Percentiles rank a stretch among this genome's conserved stretches.
These are phyloP conservation scores for Diachasma alloeum DNA, from an alignment of 1,140 invertebrate species.

Conservation along the genomic window DNA sequence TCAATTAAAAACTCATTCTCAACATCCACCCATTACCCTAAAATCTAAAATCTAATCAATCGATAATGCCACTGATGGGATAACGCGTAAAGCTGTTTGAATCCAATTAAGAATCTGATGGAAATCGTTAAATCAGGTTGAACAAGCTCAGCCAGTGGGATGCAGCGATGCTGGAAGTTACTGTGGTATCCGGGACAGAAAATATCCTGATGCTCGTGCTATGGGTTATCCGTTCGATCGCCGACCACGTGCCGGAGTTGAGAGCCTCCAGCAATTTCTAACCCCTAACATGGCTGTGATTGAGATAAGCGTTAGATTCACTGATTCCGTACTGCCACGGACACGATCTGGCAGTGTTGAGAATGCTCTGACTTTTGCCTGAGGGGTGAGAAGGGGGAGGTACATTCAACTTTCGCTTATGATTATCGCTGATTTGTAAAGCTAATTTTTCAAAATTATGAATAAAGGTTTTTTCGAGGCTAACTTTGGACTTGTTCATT, in stretches of 20 bases:
- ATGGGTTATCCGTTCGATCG: conserved; percentile 81
- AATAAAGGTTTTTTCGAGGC: background rate
- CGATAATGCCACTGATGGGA: background rate
- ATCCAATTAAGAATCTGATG: conserved; percentile 5
- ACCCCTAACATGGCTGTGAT: conserved; percentile 56
- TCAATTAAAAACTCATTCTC: background rate
- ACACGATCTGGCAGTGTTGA: conserved; percentile 18
- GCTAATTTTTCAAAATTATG: background rate
- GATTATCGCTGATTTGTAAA: background rate
- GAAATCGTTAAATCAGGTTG: conserved; percentile 55
- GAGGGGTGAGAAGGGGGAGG: background rate
- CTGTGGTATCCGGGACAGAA: conserved; percentile 73
- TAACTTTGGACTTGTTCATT: too few species aligned
- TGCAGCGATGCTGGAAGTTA: conserved; percentile 74
- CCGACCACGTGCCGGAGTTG: conserved; percentile 44
- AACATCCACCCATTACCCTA: background rate
- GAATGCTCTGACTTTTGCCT: conserved; percentile 17
- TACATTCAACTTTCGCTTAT: background rate
- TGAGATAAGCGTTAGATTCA: conserved; percentile 42
- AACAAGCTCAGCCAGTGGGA: conserved; percentile 64
- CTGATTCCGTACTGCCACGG: conserved; percentile 23
- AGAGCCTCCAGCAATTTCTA: conserved; percentile 52
- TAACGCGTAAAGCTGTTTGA: background rate
- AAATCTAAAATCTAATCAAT: background rate
- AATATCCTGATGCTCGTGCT: conserved; percentile 72